phyloP scores from a whole-genome alignment of 2,797 vertebrate species.

The Gambusia yucatana region DNA sequence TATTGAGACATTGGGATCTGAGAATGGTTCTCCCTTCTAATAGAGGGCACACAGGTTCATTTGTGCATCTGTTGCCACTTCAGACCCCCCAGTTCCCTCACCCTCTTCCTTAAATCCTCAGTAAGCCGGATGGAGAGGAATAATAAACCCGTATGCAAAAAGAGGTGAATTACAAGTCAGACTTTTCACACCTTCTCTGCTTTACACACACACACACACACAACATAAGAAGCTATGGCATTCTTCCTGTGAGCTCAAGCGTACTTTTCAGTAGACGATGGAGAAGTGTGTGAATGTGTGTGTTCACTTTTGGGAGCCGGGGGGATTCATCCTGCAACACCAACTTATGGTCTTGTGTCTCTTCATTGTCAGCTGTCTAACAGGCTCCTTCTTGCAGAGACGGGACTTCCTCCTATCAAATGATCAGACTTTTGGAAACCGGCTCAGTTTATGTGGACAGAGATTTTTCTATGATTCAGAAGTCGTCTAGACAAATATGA shows the following conservation, averaged over 20 bases:
- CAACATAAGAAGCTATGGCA: slow-evolving; percentile 36
- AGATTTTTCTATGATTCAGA: slow-evolving; percentile 43
- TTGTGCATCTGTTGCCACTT: slow-evolving; percentile 59
- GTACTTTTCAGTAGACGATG: slow-evolving; percentile 70
- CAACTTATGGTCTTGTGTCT: slow-evolving; percentile 54
- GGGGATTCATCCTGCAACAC: slow-evolving; percentile 38
- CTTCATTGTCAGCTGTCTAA: slow-evolving; percentile 55
- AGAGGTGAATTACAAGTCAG: slow-evolving; percentile 76
- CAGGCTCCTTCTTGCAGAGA: background rate
- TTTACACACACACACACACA: slow-evolving; percentile 6
- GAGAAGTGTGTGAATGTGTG: slow-evolving; percentile 35
- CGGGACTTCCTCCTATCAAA: slow-evolving; percentile 41
- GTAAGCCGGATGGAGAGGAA: slow-evolving; percentile 69
- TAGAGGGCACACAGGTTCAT: slow-evolving; percentile 36
- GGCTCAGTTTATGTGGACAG: background rate
- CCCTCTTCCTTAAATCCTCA: slow-evolving; percentile 38
- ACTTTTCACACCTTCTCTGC: slow-evolving; percentile 72
- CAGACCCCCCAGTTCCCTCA: background rate
- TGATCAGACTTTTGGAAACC: slow-evolving; percentile 10
- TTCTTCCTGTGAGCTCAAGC: slow-evolving; percentile 70
- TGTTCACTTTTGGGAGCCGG: background rate
- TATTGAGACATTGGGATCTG: slow-evolving; percentile 9
- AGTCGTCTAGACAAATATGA: slow-evolving; percentile 37
- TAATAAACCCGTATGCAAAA: slow-evolving; percentile 70
- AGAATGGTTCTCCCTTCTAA: slow-evolving; percentile 7